Evolutionary conservation across 1,140 invertebrate species (phyloP), one percentile per base, ranked within the genome.

Genomic region (Anastrepha ludens): DNA sequence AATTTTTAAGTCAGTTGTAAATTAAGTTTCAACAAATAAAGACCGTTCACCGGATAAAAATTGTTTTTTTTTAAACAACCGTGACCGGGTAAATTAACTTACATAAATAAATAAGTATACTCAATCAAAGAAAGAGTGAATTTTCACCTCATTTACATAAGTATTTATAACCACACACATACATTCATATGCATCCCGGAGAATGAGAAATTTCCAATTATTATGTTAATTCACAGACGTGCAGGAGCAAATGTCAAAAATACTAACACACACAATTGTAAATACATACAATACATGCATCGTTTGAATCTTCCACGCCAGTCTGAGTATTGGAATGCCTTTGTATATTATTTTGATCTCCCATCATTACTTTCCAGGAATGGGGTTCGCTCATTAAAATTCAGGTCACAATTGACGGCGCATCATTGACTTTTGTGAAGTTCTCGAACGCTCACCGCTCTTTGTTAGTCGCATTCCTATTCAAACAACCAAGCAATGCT

Each of bases 181-280:
- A 55, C 50, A 55, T 55, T 8, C 13, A 47, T 74, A 74, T 74
- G 65, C 65, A 41, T 41, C 8, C 65, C 11, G 8, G 8, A 11
- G 39, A 70, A 47, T 17, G 44, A 81, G 47, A 55, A 81, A 55
- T 81, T 81, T 81, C 74, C 74, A 81, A 81, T 81, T 81, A 81
- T 81, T 81, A 81, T 81, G 74, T 81, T 58, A 81, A 81, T 81
- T 58, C 44, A 6, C 2, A 50, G 17, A 50, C 13, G 44, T n/a
- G 9, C 60, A 64, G 13, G 13, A n/a, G 44, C 20, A 74, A 74
- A 29, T 74, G 70, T 74, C 70, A 58, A 55, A n/a, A 50, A 81
- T 81, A 55, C 74, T 29, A 29, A 81, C 29, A 17, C 8, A 81
- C 20, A n/a, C 5, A 62, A 17, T 47, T 29, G 11, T 67, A 41